Conservation (phyloP, 2,113 vertebrate genomes). For the Delphinapterus leucas region DNA sequence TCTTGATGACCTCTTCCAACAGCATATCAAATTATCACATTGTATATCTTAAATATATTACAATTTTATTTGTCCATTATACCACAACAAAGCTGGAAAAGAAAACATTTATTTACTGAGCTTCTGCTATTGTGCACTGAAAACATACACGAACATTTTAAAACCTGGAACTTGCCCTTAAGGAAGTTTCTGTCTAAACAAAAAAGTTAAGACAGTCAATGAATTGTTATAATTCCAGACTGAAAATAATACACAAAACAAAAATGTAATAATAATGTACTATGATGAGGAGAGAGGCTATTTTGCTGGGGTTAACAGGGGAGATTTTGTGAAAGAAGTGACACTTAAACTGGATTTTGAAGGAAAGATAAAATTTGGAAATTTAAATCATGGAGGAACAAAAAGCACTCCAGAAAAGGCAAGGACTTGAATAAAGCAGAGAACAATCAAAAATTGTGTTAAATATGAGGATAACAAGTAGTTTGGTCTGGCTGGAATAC, state of each 20-base stretch:
- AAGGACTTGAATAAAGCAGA: not conserved
- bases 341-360: not conserved
- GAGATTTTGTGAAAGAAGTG: not conserved
- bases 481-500: not conserved
- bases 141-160: not conserved
- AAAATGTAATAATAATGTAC: not conserved
- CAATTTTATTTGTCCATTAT: not conserved
- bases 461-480: not conserved
- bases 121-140: not conserved
- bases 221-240: not conserved
- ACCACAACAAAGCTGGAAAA: not conserved
- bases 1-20: not conserved
- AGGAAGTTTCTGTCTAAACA: not conserved
- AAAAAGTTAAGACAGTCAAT: not conserved
- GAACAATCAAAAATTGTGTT: not conserved
- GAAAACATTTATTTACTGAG: not conserved
- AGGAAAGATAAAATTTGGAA: not conserved
- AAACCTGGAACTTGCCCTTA: not conserved
- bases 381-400: not conserved
- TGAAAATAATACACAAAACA: conserved; percentile 16
- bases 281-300: not conserved
- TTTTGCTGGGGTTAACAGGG: not conserved
- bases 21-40: not conserved
- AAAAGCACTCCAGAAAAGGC: not conserved
- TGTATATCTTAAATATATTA: not conserved